Percentiles rank a stretch among this genome's conserved stretches.
Conservation (phyloP, 2,113 vertebrate species). For the Rhynchopsitta pachyrhyncha region DNA sequence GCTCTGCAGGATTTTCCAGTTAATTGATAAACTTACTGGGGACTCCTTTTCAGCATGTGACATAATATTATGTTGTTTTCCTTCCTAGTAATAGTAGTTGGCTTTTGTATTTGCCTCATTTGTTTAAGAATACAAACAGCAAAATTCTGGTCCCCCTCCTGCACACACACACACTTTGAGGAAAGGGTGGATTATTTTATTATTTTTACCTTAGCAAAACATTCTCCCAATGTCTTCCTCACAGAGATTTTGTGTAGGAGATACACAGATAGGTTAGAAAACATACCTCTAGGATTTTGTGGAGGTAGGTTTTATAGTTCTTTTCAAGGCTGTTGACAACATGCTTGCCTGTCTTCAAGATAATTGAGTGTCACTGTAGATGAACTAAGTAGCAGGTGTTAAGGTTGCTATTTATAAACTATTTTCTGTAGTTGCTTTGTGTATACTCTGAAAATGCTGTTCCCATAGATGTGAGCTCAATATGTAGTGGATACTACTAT, state of each 20-base stretch:
- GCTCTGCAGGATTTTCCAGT: slow-evolving; percentile 30
- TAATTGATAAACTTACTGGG: not conserved
- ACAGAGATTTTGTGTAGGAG: not conserved
- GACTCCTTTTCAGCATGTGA: not conserved
- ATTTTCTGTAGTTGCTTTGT: not conserved
- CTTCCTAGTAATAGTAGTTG: not conserved
- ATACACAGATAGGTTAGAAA: not conserved
- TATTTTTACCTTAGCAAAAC: not conserved
- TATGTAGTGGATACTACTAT: not conserved
- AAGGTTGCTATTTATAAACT: not conserved
- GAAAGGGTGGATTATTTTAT: not conserved
- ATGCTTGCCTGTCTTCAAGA: not conserved
- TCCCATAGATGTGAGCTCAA: not conserved
- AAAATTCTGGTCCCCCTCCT: not conserved
- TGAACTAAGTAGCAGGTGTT: not conserved
- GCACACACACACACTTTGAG: not conserved
- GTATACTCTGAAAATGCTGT: not conserved
- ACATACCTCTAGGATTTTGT: not conserved
- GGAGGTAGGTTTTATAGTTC: not conserved
- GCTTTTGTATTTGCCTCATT: not conserved
- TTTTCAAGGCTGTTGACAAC: not conserved
- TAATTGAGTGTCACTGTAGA: not conserved
- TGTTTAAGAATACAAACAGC: not conserved
- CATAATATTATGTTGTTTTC: not conserved
- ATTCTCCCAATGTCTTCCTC: not conserved